Base-by-base conservation (phyloP, 1,140 invertebrate species). In the Steinernema khuongi region DNA sequence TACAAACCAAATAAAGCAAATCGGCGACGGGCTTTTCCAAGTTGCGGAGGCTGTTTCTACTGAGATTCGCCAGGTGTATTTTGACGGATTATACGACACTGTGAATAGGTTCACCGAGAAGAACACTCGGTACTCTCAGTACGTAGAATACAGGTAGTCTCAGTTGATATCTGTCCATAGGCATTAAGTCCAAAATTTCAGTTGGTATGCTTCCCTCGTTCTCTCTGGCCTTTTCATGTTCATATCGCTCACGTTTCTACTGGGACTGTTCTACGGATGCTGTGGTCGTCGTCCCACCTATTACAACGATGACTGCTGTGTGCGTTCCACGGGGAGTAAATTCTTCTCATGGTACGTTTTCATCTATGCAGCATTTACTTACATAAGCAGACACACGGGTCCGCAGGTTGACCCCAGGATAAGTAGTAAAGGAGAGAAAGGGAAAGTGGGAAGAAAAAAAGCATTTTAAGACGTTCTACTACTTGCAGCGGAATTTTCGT, bases 251-350 rank as follows among this genome's bases (percentile, higher is more conserved):
- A 66, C 75, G 32, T 83, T 85, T 50, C 44, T 85, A 17, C 79
- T 84, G 26, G 82, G 82, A 2, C 69, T 85, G 4, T 81, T 84
- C 66, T 84, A 84, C 70, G 82, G 82, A 67, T 83, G 81, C 70
- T 84, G 82, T 73, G 82, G 82, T 60, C 68, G 81, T 26, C 76
- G 79, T 68, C 78, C 83, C 18, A 80, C 75, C 28, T 83, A 80
- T 43, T 85, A 84, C 74, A 79, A 83, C 41, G 82, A 84, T 72
- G 83, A 84, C 50, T 84, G 82, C 60, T 84, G 82, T 76, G 82
- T 85, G 0, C 71, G 82, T 66, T 74, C 78, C 22, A 84, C 82
- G 14, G 82, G 82, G 22, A 68, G 77, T 14, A 77, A 79, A 26
- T 85, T 84, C 31, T 84, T 75, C 69, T 78, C 73, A 33, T 83